Percentiles rank a stretch among this genome's conserved stretches.
phyloP scores from a whole-genome alignment of 1,140 invertebrate genomes.

The Euwallacea fornicatus region DNA sequence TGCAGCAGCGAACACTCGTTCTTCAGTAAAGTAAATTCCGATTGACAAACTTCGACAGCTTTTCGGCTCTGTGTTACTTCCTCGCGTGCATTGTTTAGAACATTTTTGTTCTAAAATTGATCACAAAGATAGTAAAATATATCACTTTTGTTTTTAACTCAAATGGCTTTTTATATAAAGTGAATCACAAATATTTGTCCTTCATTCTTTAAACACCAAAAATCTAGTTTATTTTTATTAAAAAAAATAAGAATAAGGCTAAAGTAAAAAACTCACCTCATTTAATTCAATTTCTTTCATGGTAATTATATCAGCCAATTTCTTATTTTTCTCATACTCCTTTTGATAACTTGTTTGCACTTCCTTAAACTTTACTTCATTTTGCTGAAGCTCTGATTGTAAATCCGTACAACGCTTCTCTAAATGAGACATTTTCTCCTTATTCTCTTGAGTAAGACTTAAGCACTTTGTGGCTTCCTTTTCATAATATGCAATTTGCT shows the following conservation, averaged over 20 bases:
- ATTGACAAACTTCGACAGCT: slow-evolving; percentile 59
- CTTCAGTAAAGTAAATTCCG: slow-evolving; percentile 58
- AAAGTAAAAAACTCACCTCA: slow-evolving; percentile 55
- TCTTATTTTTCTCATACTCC: slow-evolving; percentile 57
- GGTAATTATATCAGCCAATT: slow-evolving; percentile 57
- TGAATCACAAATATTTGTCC: too few species aligned
- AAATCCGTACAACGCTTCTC: slow-evolving; percentile 43
- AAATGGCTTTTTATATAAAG: not conserved
- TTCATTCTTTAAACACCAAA: too few species aligned
- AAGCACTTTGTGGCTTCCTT: slow-evolving; percentile 67
- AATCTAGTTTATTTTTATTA: too few species aligned
- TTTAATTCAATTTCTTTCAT: slow-evolving; percentile 58
- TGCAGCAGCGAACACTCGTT: slow-evolving; percentile 59
- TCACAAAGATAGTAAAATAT: not conserved
- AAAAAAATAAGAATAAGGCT: not conserved
- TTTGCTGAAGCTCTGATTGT: slow-evolving; percentile 51
- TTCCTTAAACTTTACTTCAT: slow-evolving; percentile 55
- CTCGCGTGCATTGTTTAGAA: slow-evolving; percentile 48
- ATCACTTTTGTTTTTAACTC: not conserved
- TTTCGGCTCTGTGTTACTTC: slow-evolving; percentile 58
- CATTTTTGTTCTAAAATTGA: slow-evolving; percentile 49
- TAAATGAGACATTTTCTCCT: slow-evolving; percentile 61
- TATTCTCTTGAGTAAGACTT: slow-evolving; percentile 65
- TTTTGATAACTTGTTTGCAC: slow-evolving; percentile 57
- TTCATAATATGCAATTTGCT: slow-evolving; percentile 66